Percentiles rank a stretch among this genome's conserved stretches.
phyloP scores from a whole-genome alignment of 2,113 vertebrate genomes.

The Seriola rivoliana region DNA sequence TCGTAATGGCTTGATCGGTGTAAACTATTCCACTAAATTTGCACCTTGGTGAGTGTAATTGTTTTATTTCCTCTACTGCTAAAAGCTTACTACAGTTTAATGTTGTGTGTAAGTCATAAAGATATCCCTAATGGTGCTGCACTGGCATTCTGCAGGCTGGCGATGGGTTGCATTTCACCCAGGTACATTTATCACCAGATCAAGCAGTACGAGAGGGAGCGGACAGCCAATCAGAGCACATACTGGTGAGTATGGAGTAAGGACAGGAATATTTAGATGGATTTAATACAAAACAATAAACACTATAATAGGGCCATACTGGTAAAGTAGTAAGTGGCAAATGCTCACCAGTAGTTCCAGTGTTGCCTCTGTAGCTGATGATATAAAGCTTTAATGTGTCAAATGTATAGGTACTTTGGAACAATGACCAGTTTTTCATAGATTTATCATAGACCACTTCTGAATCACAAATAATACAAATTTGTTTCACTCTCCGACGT shows the following conservation, averaged over 20 bases:
- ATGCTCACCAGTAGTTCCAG: too few relatives aligned
- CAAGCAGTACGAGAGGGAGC: slow-evolving; percentile 85
- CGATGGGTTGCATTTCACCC: slow-evolving; percentile 87
- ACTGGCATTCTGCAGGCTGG: slow-evolving; percentile 82
- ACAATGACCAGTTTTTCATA: background rate
- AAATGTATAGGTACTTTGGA: too few relatives aligned
- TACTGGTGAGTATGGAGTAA: slow-evolving; percentile 83
- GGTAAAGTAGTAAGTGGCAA: background rate
- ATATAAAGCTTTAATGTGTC: too few relatives aligned
- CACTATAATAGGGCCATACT: background rate
- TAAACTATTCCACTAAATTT: slow-evolving; percentile 89
- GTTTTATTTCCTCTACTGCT: background rate
- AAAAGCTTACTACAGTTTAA: background rate
- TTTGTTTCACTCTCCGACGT: background rate
- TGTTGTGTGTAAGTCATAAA: background rate
- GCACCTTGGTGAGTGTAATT: slow-evolving; percentile 83
- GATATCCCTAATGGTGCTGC: slow-evolving; percentile 8
- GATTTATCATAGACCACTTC: background rate
- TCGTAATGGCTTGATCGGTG: slow-evolving; percentile 86
- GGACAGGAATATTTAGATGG: background rate
- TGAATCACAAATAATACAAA: background rate
- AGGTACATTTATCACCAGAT: slow-evolving; percentile 88
- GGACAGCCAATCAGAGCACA: slow-evolving; percentile 87
- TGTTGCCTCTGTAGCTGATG: too few relatives aligned
- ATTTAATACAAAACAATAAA: background rate